Evolutionary conservation across 2,888 invertebrate genomes (phyloP).

Genomic region (Papilio protenor): DNA sequence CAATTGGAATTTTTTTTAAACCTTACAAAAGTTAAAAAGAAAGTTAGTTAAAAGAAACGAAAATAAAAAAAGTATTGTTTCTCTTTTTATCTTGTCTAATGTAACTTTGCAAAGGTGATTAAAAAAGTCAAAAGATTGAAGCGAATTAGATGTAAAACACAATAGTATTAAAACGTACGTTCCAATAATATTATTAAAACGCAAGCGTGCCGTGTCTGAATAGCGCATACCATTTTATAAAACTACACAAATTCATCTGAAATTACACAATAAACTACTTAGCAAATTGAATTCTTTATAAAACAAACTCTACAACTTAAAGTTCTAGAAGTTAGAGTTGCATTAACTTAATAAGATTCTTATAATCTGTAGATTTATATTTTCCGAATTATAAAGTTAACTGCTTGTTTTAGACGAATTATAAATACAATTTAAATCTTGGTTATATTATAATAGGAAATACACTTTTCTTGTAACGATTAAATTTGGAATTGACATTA

Average conservation of each 20-base stretch:
- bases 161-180: slow-evolving; percentile 24
- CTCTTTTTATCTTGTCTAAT: neutral
- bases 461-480: no score
- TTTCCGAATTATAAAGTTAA: no score
- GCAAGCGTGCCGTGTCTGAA: slow-evolving; percentile 6
- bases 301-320: neutral
- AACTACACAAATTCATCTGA: slow-evolving; percentile 12
- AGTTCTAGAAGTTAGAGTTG: neutral
- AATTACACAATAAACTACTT: slow-evolving; percentile 33
- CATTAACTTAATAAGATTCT: neutral
- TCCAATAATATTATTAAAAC: slow-evolving; percentile 20
- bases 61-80: neutral
- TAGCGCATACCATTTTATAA: slow-evolving; percentile 20
- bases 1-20: no score
- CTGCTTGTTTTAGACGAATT: no score
- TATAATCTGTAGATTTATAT: no score
- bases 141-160: slow-evolving; percentile 7
- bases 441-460: no score
- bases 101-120: neutral
- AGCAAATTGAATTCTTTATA: slow-evolving; percentile 17
- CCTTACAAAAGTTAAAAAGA: no score
- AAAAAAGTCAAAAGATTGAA: neutral
- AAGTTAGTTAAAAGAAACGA: no score
- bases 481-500: no score
- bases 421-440: no score